These are phyloP conservation scores for Rhinoderma darwinii DNA, from an alignment of 2,113 vertebrate genomes.

Conservation along the genomic window DNA sequence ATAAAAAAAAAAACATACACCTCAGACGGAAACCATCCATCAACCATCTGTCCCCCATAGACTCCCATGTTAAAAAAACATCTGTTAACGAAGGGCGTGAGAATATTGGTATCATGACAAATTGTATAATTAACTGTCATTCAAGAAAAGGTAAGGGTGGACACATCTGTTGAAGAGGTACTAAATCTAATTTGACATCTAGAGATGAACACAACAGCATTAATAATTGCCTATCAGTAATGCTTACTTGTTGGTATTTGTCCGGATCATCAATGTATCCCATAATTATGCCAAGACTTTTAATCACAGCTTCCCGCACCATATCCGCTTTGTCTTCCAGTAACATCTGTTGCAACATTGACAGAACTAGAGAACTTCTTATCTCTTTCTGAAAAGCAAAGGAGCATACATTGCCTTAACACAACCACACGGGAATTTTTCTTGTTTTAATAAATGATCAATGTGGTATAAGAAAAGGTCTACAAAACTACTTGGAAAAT, in stretches of 20 bases:
- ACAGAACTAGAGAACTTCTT: slow-evolving; percentile 94
- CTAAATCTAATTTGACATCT: too few relatives aligned
- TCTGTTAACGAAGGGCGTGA: too few relatives aligned
- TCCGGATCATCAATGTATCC: slow-evolving; percentile 97
- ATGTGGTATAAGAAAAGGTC: background rate
- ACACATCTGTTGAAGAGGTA: too few relatives aligned
- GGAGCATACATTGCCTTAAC: background rate
- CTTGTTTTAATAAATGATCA: background rate
- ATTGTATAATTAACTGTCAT: too few relatives aligned
- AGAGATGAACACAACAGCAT: background rate
- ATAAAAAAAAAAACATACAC: too few relatives aligned
- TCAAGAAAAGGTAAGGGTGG: too few relatives aligned
- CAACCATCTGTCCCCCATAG: too few relatives aligned
- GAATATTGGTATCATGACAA: too few relatives aligned
- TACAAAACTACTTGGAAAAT: background rate
- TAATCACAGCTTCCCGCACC: slow-evolving; percentile 98
- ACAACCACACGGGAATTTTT: background rate
- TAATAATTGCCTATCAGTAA: background rate
- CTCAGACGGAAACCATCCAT: too few relatives aligned
- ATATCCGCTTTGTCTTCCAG: slow-evolving; percentile 97
- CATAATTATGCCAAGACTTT: slow-evolving; percentile 97
- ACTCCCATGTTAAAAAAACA: too few relatives aligned
- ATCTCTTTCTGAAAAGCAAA: slow-evolving; percentile 90
- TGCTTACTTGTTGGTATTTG: slow-evolving; percentile 92
- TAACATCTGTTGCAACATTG: slow-evolving; percentile 98